phyloP scores from a whole-genome alignment of 2,113 vertebrate genomes.

The Hypanus sabinus region DNA sequence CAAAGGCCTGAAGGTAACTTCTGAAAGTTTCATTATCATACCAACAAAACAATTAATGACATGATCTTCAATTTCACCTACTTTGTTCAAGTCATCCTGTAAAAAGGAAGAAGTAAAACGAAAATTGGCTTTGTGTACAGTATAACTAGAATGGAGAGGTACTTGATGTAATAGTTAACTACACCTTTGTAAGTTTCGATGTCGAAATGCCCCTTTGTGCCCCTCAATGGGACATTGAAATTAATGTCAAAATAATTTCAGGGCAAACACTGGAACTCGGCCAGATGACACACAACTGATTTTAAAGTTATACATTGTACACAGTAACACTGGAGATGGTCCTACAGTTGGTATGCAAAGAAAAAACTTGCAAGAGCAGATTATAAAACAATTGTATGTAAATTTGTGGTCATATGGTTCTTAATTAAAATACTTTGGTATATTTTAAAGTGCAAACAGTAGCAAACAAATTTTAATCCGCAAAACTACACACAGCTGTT shows the following conservation, averaged over 20 bases:
- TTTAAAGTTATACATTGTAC: background rate
- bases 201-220: background rate
- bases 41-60: constrained; percentile 75
- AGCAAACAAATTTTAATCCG: background rate
- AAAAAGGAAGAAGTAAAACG: constrained; percentile 37
- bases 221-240: background rate
- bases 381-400: background rate
- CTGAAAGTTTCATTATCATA: constrained; percentile 93
- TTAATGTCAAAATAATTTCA: background rate
- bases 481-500: background rate
- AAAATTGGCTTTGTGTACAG: background rate
- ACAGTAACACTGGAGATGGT: background rate
- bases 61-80: constrained; percentile 63
- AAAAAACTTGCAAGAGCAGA: background rate
- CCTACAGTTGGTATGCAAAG: background rate
- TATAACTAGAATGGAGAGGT: background rate
- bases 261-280: background rate
- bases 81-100: constrained; percentile 70
- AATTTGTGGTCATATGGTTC: background rate
- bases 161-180: background rate
- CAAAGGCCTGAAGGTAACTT: constrained; percentile 85
- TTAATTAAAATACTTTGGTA: background rate
- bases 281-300: background rate
- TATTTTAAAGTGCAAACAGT: background rate
- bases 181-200: background rate